Percentiles rank a stretch among this genome's conserved stretches.
phyloP scores from a whole-genome alignment of 2,888 invertebrate genomes.

The Tricholauxania praeusta region DNA sequence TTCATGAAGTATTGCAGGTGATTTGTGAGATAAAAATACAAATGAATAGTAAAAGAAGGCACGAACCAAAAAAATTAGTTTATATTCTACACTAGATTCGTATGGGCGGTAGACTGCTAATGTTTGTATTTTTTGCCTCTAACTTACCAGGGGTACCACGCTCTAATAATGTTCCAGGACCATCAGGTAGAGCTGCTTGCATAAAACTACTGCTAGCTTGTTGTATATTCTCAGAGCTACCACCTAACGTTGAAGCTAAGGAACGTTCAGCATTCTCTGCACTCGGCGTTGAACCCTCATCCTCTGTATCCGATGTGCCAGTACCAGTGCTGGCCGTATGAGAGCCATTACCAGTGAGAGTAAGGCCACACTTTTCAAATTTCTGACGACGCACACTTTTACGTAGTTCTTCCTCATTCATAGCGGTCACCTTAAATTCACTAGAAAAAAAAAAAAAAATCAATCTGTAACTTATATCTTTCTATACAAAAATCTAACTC shows the following conservation, averaged over 20 bases:
- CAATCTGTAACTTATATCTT: constrained; percentile 9
- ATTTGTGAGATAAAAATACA: too few species aligned
- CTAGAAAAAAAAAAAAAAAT: constrained; percentile 66
- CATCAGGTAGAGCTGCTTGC: constrained; percentile 66
- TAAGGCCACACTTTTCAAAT: constrained; percentile 71
- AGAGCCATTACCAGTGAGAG: constrained; percentile 67
- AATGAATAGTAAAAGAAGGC: too few species aligned
- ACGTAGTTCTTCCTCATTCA: constrained; percentile 86
- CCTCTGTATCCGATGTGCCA: constrained; percentile 82
- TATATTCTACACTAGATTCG: too few species aligned
- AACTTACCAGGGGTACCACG: constrained; percentile 64
- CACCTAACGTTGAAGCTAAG: constrained; percentile 75
- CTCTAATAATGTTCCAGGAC: constrained; percentile 64
- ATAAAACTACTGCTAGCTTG: constrained; percentile 64
- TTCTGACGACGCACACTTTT: constrained; percentile 80
- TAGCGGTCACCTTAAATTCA: constrained; percentile 88
- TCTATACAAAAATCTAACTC: background rate
- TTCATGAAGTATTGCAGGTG: too few species aligned
- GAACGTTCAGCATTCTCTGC: constrained; percentile 84
- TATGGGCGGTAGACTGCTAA: too few species aligned
- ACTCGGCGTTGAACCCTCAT: constrained; percentile 83
- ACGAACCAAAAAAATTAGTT: too few species aligned
- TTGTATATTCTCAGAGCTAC: constrained; percentile 76
- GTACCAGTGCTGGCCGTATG: constrained; percentile 71
- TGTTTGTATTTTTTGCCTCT: too few species aligned